Conservation (phyloP, 2,113 vertebrate species). For the Petromus typicus region DNA sequence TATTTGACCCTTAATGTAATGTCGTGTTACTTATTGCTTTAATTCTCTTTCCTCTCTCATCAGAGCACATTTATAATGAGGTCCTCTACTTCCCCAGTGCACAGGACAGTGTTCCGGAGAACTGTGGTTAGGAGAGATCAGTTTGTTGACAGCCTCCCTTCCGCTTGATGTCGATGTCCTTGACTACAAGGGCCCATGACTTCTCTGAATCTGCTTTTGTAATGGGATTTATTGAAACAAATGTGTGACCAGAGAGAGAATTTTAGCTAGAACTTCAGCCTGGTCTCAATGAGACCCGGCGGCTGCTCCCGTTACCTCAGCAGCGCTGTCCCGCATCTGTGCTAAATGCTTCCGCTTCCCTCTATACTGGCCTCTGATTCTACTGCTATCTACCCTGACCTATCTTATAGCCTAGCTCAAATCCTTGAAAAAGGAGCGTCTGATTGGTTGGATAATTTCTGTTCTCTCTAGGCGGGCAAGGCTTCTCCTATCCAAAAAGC, state of each 20-base stretch:
- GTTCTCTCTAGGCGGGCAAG: neutral
- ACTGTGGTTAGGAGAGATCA: neutral
- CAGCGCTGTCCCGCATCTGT: neutral
- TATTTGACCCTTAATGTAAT: neutral
- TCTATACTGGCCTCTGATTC: neutral
- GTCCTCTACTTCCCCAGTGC: neutral
- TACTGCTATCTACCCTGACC: neutral
- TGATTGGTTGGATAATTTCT: neutral
- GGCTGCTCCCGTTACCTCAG: neutral
- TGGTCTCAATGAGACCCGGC: neutral
- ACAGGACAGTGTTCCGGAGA: neutral
- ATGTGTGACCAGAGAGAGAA: slow-evolving; percentile 1
- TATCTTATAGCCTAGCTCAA: neutral
- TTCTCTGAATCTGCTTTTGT: slow-evolving; percentile 1
- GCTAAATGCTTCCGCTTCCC: neutral
- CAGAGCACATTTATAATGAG: neutral
- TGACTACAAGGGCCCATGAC: neutral
- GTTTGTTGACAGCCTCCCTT: neutral
- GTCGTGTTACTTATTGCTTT: neutral
- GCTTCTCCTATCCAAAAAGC: neutral
- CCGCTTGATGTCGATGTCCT: slow-evolving; percentile 13
- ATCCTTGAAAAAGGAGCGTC: neutral
- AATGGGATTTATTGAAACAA: neutral
- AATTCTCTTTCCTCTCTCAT: neutral
- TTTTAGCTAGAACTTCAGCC: neutral